Conservation (phyloP, 2,113 vertebrate genomes). For the Halcyon malimbica region DNA sequence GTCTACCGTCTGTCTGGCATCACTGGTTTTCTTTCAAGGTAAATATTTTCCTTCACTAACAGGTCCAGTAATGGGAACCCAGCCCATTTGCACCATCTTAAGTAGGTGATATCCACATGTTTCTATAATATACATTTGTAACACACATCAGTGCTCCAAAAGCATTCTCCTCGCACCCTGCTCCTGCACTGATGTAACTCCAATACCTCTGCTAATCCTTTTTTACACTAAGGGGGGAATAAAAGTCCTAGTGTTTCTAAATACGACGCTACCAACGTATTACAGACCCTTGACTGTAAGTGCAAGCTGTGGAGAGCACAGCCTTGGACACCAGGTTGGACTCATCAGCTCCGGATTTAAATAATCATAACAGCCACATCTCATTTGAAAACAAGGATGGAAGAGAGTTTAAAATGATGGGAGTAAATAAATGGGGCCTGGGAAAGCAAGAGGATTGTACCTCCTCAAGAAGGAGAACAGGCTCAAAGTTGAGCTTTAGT, state of each 20-base stretch:
- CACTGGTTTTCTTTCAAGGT: neutral
- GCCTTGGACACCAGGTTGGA: neutral
- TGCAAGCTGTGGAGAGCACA: neutral
- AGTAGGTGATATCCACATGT: neutral
- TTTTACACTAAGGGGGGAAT: neutral
- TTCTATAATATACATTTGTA: neutral
- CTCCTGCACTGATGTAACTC: slow-evolving; percentile 3
- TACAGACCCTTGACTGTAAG: neutral
- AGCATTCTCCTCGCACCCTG: neutral
- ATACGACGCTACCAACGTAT: neutral
- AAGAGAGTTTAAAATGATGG: neutral
- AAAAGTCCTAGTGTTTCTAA: neutral
- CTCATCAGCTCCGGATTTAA: neutral
- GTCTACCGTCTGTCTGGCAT: neutral
- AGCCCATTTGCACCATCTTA: neutral
- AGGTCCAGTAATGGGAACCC: neutral
- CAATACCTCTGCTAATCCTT: neutral
- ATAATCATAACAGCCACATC: neutral
- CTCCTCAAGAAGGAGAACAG: neutral
- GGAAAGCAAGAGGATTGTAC: neutral
- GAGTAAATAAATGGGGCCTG: neutral
- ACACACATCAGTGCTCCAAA: neutral
- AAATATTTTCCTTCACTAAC: neutral
- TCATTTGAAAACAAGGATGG: neutral
- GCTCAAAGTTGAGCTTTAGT: neutral